Percentiles rank a stretch among this genome's conserved stretches.
phyloP scores from a whole-genome alignment of 2,113 vertebrate species.

The Nothoprocta pentlandii region DNA sequence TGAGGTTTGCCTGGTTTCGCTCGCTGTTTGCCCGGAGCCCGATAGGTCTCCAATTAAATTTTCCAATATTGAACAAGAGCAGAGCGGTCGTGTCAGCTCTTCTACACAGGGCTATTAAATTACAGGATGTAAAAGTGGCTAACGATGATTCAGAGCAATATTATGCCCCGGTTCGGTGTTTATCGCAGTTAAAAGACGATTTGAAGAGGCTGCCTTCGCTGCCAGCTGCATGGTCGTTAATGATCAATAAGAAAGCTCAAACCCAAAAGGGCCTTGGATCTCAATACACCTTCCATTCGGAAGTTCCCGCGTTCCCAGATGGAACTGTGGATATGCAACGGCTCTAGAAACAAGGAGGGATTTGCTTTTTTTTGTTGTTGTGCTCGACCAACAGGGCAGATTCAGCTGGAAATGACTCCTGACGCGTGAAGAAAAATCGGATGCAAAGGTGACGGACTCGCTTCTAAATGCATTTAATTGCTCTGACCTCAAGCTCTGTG shows the following conservation, averaged over 20 bases:
- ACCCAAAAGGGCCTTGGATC: slow-evolving; percentile 34
- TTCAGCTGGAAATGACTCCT: background rate
- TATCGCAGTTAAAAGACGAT: slow-evolving; percentile 35
- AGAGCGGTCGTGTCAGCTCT: slow-evolving; percentile 62
- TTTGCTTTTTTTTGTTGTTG: background rate
- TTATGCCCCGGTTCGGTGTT: slow-evolving; percentile 56
- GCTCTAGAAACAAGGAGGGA: background rate
- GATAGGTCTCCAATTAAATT: slow-evolving; percentile 77
- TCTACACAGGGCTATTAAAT: slow-evolving; percentile 70
- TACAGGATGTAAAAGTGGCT: slow-evolving; percentile 56
- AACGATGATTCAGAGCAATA: slow-evolving; percentile 56
- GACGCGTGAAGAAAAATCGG: background rate
- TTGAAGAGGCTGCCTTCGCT: slow-evolving; percentile 23
- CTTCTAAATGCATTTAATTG: slow-evolving; percentile 12
- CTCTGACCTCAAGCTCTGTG: background rate
- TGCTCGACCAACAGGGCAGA: background rate
- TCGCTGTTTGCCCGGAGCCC: slow-evolving; percentile 69
- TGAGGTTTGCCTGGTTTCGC: slow-evolving; percentile 70
- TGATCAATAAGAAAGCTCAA: slow-evolving; percentile 38
- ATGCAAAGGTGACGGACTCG: background rate
- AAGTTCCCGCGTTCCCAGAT: slow-evolving; percentile 1
- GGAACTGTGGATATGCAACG: background rate
- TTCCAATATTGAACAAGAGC: slow-evolving; percentile 64
- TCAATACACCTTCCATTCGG: background rate
- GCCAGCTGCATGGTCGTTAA: slow-evolving; percentile 52